Conservation (phyloP, 2,113 vertebrate species). For the Anguilla rostrata region DNA sequence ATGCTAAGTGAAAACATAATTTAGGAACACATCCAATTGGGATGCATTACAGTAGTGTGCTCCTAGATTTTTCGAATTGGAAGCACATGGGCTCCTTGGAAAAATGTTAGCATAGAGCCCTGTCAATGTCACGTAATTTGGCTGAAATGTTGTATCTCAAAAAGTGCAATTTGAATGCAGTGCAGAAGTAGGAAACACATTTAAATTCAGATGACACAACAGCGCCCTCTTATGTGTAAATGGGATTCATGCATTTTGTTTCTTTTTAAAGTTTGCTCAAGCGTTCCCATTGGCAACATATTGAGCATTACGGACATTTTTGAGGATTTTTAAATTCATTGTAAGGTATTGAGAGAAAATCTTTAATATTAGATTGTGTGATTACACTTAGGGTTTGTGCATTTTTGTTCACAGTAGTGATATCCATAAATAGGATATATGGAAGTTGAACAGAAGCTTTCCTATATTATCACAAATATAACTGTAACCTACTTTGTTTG, state of each 20-base stretch:
- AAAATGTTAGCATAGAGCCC: too few species aligned
- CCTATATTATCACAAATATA: background rate
- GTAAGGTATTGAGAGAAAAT: background rate
- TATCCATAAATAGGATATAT: background rate
- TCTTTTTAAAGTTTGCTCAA: background rate
- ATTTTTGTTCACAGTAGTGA: background rate
- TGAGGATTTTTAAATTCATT: background rate
- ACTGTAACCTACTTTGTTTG: background rate
- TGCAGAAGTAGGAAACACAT: background rate
- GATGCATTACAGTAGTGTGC: too few species aligned
- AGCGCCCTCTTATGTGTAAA: conserved; percentile 11
- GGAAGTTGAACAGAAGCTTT: too few species aligned
- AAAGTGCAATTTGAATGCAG: background rate
- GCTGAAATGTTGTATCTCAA: background rate
- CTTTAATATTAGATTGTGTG: background rate
- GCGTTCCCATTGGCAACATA: background rate
- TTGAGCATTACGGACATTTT: background rate
- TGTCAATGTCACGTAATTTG: too few species aligned
- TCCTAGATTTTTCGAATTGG: too few species aligned
- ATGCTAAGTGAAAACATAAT: too few species aligned
- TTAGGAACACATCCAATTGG: too few species aligned
- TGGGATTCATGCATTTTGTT: background rate
- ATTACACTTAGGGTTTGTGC: background rate
- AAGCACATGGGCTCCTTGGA: too few species aligned
- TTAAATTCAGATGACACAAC: background rate